Base-by-base conservation (phyloP, 2,888 invertebrate genomes). In the Siphlonurus alternatus region DNA sequence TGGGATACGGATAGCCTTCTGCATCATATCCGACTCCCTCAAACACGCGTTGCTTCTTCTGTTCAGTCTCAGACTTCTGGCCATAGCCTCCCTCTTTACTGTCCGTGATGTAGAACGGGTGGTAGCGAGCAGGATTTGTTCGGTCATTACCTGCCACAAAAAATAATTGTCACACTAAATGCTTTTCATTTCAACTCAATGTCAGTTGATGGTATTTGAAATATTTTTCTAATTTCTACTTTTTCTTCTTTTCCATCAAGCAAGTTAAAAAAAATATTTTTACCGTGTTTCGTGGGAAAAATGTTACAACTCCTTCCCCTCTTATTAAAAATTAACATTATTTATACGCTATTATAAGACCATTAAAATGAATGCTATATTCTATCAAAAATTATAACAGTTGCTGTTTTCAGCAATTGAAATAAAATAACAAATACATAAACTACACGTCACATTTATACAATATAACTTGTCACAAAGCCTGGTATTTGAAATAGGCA, bases 71-170 rank as follows among this genome's bases (percentile, higher is more conserved):
- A 19, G 77, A 80, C 74, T 89, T 89, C 75, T 92, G 91, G 0
- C 88, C 89, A 71, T 85, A 89, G 1, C 93, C 94, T 24, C 94
- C 94, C 74, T 91, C 90, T 0, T 82, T 77, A 1, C 88, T 92
- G 73, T 88, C 87, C 53, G 91, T 92, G 71, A 94, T 93, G 77
- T 94, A 94, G 74, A 94, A 85, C 15, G 94, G 94, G 77, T 94
- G 93, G 76, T 89, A 94, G 81, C 84, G 85, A 20, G 90, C 89
- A 1, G 89, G 87, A 74, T 90, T 88, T 25, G 86, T 82, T 63
- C 83, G 80, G 73, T 93, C 87, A 69, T 86, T 84, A 7, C 92
- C 75, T 75, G 61, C 2, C 53, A n/a, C 66, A 62, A 53, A n/a
- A 59, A 22, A 53, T 53, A 18, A 53, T 5, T 23, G 23, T 10